These are phyloP conservation scores for Rutilus rutilus DNA, from an alignment of 2,113 vertebrate genomes.

Conservation along the genomic window DNA sequence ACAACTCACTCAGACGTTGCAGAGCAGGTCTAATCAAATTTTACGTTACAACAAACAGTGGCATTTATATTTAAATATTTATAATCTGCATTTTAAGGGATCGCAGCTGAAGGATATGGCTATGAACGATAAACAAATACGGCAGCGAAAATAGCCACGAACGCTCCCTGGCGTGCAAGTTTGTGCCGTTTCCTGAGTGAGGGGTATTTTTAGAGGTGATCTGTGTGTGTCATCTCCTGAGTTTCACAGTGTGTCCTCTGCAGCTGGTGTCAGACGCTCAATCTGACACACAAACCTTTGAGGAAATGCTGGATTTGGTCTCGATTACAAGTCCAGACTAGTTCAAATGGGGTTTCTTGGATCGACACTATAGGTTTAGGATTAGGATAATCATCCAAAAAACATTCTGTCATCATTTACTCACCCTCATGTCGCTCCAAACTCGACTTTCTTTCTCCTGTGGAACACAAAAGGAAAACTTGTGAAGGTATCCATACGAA, in stretches of 20 bases:
- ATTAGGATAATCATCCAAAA: neutral
- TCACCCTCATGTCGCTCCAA: neutral
- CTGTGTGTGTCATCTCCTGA: conserved; percentile 28
- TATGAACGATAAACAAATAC: neutral
- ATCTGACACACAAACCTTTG: neutral
- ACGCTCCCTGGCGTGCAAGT: neutral
- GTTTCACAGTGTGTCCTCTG: conserved; percentile 20
- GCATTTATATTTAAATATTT: neutral
- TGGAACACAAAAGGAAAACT: neutral
- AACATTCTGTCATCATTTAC: neutral
- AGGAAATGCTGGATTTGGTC: conserved; percentile 8
- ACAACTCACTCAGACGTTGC: neutral
- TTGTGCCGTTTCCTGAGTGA: conserved; percentile 36
- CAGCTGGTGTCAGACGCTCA: conserved; percentile 22
- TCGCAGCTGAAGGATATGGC: neutral
- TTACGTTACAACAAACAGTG: neutral
- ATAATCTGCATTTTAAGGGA: neutral
- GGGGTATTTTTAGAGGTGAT: conserved; percentile 49
- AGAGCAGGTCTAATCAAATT: neutral
- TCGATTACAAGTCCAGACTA: neutral
- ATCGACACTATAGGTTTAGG: neutral
- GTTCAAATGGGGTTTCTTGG: neutral
- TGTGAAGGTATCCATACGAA: too few relatives aligned
- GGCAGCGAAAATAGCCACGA: neutral
- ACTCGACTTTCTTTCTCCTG: neutral